Evolutionary conservation across 2,113 vertebrate species (phyloP), one percentile per base, ranked within the genome.

Genomic region (Anarrhichthys ocellatus): DNA sequence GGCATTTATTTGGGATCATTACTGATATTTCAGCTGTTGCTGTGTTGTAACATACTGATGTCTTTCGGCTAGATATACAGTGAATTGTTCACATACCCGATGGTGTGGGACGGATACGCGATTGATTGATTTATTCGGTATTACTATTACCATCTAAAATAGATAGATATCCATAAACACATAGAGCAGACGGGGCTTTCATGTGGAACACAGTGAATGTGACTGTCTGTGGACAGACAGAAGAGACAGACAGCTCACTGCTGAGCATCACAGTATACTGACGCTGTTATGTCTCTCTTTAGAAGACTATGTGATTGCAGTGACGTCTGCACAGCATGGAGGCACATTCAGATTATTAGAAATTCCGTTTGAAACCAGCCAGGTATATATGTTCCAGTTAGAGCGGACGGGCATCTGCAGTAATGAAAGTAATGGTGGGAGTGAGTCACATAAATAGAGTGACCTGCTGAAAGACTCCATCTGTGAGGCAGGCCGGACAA

Each of bases 371-470:
- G 32, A 79, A 76, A 80, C 62, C 52, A 76, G 42, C 18, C 36
- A 48, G 29, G 65, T 76, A 73, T 42, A 73, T 50, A 62, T 9
- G 40, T n/a, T 44, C 11, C 36, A 66, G 18, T 40, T 32, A 63
- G 61, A 63, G 50, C 69, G 79, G 62, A 80, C 73, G 65, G 52
- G 46, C 50, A 58, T 68, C 15, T 29, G 58, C 76, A 73, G 75
- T 80, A 70, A 78, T 71, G 59, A 78, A 58, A 76, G 67, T 61
- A 71, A 78, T 74, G 29, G 61, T 76, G 50, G 40, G 24, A 66
- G 70, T 76, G 74, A 84, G 71, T 66, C 83, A 73, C 76, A 73
- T 77, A 87, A 85, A 84, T 74, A 80, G 76, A 82, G 63, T 36
- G 83, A 48, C 38, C 65, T 29, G 73, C 72, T 82, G 73, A 83